Percentiles rank a stretch among this genome's conserved stretches.
phyloP scores from a whole-genome alignment of 1,140 invertebrate genomes.

The Lordiphosa mommai region DNA sequence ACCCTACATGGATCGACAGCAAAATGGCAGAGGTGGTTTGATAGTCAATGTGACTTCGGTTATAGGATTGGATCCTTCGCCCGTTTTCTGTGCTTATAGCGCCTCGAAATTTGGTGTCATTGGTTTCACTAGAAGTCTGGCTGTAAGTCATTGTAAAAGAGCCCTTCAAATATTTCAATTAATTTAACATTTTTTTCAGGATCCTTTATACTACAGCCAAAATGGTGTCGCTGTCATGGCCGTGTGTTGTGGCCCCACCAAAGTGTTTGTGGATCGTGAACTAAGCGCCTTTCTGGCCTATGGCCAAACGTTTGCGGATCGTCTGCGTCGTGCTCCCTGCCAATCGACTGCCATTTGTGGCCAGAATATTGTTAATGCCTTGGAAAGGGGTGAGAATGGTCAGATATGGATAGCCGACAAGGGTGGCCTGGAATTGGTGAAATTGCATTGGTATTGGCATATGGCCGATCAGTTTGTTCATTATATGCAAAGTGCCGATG shows the following conservation, averaged over 20 bases:
- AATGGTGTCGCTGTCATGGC: constrained; percentile 72
- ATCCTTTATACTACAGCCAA: constrained; percentile 61
- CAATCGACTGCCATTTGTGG: constrained; percentile 56
- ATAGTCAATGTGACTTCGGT: constrained; percentile 85
- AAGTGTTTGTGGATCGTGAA: constrained; percentile 53
- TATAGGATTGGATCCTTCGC: constrained; percentile 80
- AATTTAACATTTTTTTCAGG: constrained; percentile 13
- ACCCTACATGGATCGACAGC: constrained; percentile 81
- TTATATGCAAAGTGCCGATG: constrained; percentile 53
- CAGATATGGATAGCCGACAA: constrained; percentile 71
- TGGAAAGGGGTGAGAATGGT: constrained; percentile 62
- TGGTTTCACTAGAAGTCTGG: constrained; percentile 80
- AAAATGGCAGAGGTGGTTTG: constrained; percentile 82
- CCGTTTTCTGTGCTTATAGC: constrained; percentile 79
- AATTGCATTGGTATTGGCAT: constrained; percentile 68
- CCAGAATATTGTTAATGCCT: constrained; percentile 66
- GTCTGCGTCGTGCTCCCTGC: constrained; percentile 62
- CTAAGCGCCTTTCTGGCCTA: constrained; percentile 58
- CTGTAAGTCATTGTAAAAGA: constrained; percentile 24
- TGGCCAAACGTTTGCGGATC: constrained; percentile 64
- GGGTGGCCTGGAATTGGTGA: constrained; percentile 59
- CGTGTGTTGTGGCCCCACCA: constrained; percentile 69
- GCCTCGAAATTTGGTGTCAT: constrained; percentile 81
- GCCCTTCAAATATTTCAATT: not conserved
- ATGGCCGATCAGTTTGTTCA: constrained; percentile 59